Evolutionary conservation across 2,113 vertebrate genomes (phyloP).

Genomic region (Quiscalus mexicanus): DNA sequence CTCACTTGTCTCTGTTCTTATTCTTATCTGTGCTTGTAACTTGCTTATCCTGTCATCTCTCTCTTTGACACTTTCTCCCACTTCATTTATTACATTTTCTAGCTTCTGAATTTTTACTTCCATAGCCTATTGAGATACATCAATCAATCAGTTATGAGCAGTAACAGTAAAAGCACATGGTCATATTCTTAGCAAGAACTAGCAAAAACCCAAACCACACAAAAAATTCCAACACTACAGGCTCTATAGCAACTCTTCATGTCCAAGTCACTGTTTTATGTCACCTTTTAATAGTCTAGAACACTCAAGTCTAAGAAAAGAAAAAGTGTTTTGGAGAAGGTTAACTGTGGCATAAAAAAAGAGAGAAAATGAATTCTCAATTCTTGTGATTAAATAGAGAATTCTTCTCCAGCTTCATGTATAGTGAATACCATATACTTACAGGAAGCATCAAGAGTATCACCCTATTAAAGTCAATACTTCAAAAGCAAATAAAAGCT

Average conservation of each 20-base stretch:
- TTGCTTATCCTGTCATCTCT: conserved; percentile 71
- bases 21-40: conserved; percentile 64
- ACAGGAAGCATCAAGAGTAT: neutral
- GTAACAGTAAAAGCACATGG: neutral
- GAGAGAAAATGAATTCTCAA: neutral
- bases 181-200: neutral
- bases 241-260: neutral
- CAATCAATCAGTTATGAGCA: neutral
- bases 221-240: neutral
- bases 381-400: neutral
- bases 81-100: conserved; percentile 62
- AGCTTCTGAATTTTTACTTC: conserved; percentile 62
- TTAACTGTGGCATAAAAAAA: neutral
- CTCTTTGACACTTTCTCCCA: conserved; percentile 38
- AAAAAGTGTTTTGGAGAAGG: neutral
- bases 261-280: neutral
- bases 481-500: neutral
- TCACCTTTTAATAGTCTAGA: neutral
- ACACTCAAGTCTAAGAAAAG: neutral
- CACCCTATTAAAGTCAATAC: neutral
- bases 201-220: neutral
- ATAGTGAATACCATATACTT: neutral
- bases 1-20: conserved; percentile 39
- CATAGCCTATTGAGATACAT: conserved; percentile 61
- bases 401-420: neutral